Percentiles rank a stretch among this genome's conserved stretches.
Evolutionary conservation across 2,888 invertebrate genomes (phyloP).

Genomic region (Aquatica leii): DNA sequence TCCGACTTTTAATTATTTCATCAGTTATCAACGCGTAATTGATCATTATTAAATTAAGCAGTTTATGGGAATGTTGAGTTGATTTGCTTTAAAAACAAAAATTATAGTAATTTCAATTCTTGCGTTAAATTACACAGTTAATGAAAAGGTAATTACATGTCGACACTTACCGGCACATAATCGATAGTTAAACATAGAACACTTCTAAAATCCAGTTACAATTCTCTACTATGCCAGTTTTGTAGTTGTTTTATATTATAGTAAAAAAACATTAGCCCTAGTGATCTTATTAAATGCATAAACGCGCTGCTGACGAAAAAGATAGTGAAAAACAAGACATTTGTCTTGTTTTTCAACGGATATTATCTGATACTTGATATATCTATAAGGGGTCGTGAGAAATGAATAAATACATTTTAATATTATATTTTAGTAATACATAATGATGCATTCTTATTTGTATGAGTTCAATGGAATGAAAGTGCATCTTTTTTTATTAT

Average conservation of each 20-base stretch:
- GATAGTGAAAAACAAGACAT: slow-evolving; percentile 6
- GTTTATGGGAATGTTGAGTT: too few relatives aligned
- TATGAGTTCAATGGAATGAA: too few relatives aligned
- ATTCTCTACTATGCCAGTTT: neutral
- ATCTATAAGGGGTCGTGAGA: slow-evolving; percentile 7
- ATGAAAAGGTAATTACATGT: too few relatives aligned
- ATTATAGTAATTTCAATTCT: too few relatives aligned
- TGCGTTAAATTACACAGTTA: slow-evolving; percentile 17
- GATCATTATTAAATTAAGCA: too few relatives aligned
- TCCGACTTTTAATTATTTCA: too few relatives aligned
- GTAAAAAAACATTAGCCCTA: neutral
- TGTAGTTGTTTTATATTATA: neutral
- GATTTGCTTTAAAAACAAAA: too few relatives aligned
- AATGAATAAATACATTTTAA: slow-evolving; percentile 11
- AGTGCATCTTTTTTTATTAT: too few relatives aligned
- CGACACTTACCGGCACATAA: too few relatives aligned
- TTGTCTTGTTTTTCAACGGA: slow-evolving; percentile 5
- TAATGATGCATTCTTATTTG: neutral
- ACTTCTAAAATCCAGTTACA: too few relatives aligned
- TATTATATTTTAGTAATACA: neutral
- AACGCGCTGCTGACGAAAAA: slow-evolving; percentile 4
- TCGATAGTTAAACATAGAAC: too few relatives aligned
- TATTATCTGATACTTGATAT: slow-evolving; percentile 7
- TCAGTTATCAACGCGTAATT: too few relatives aligned
- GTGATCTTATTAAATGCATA: slow-evolving; percentile 5